Percentiles rank a stretch among this genome's conserved stretches.
These are phyloP conservation scores for Patiria pectinifera DNA, from an alignment of 53 echinoderm and acorn worm genomes.

Conservation along the genomic window DNA sequence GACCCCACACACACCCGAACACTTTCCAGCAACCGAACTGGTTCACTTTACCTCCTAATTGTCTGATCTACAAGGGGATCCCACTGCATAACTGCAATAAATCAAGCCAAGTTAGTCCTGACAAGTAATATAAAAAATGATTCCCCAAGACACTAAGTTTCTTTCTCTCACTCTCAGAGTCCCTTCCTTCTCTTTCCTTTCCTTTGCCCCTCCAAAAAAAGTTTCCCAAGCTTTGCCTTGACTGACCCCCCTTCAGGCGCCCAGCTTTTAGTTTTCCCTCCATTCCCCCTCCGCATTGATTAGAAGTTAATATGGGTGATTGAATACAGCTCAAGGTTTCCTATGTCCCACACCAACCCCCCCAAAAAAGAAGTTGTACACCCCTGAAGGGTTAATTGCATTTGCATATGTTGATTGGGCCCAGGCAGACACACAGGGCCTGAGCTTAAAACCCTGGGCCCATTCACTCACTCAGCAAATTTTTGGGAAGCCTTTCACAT, in stretches of 20 bases:
- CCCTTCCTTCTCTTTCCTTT: neutral
- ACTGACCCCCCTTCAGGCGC: neutral
- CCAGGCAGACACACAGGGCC: constrained; percentile 12
- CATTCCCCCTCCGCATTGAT: constrained; percentile 8
- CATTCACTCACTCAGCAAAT: constrained; percentile 43
- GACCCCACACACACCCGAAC: constrained; percentile 1
- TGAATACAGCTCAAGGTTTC: constrained; percentile 39
- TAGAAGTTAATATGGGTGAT: constrained; percentile 47
- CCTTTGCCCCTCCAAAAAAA: neutral
- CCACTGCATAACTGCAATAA: constrained; percentile 31
- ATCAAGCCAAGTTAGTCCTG: constrained; percentile 28
- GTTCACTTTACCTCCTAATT: constrained; percentile 5
- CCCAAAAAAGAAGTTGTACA: constrained; percentile 10
- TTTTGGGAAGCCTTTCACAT: constrained; percentile 36
- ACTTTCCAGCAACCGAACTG: neutral
- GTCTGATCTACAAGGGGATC: neutral
- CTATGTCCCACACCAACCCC: neutral
- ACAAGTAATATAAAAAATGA: constrained; percentile 37
- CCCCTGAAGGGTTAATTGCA: constrained; percentile 48
- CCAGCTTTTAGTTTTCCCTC: neutral
- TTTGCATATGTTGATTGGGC: constrained; percentile 65
- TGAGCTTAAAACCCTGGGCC: neutral
- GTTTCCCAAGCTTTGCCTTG: constrained; percentile 2
- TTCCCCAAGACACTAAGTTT: constrained; percentile 37
- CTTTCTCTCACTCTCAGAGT: neutral